Percentiles rank a stretch among this genome's conserved stretches.
These are phyloP conservation scores for Phortica magna DNA, from an alignment of 2,888 invertebrate species.

Conservation along the genomic window DNA sequence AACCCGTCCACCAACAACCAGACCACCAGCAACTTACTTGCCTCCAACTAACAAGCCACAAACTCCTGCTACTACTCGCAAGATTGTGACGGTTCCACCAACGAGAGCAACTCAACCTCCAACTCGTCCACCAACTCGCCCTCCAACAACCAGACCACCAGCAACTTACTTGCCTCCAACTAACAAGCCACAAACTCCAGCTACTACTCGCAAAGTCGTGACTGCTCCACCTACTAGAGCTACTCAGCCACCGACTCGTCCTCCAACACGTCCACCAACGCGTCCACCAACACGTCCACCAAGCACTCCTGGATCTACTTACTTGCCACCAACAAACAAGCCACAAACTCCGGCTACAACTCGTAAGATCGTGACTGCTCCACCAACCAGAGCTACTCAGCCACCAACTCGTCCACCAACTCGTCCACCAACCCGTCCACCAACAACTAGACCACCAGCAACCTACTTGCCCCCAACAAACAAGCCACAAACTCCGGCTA, in stretches of 20 bases:
- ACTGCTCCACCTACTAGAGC: constrained; percentile 24
- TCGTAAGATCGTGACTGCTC: constrained; percentile 20
- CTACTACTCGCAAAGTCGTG: constrained; percentile 32
- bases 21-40: constrained; percentile 44
- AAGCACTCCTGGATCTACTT: constrained; percentile 41
- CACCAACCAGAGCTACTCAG: constrained; percentile 33
- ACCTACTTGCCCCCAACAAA: constrained; percentile 58
- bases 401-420: constrained; percentile 47
- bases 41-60: constrained; percentile 51
- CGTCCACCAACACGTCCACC: constrained; percentile 46
- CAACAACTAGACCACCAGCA: constrained; percentile 42
- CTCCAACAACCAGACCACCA: constrained; percentile 43
- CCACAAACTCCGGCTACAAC: constrained; percentile 45
- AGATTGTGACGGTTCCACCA: constrained; percentile 40
- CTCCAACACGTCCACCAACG: constrained; percentile 44
- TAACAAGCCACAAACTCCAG: constrained; percentile 46
- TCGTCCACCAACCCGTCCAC: constrained; percentile 33
- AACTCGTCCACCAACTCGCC: constrained; percentile 43
- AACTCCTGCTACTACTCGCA: constrained; percentile 45
- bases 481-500: constrained; percentile 52
- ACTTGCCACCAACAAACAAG: constrained; percentile 53
- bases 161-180: constrained; percentile 49
- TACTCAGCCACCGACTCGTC: constrained; percentile 50
- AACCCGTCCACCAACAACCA: constrained; percentile 43
- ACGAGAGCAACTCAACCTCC: constrained; percentile 34